These are phyloP conservation scores for Pollachius pollachius DNA, from an alignment of 2,113 vertebrate genomes.

Conservation along the genomic window DNA sequence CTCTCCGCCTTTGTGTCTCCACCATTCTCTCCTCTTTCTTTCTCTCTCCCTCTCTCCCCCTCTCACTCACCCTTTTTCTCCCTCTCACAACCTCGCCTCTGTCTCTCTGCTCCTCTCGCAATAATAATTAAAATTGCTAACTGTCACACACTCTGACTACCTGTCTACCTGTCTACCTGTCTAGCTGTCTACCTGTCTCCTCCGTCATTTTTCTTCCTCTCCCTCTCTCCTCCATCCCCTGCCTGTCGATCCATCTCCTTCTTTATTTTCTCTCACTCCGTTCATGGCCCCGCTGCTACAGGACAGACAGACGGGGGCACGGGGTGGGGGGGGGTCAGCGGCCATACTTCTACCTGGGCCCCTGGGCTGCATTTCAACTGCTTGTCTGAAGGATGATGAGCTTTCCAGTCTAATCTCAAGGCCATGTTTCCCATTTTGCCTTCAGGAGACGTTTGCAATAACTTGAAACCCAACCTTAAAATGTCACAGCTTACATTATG, in stretches of 20 bases:
- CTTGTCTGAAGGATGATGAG: conserved; percentile 38
- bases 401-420: conserved; percentile 19
- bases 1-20: too few relatives aligned
- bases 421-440: conserved; percentile 31
- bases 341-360: neutral
- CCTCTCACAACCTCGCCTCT: neutral
- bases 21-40: too few relatives aligned
- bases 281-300: neutral
- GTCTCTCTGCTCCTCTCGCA: too few relatives aligned
- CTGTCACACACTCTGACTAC: too few relatives aligned
- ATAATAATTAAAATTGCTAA: too few relatives aligned
- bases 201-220: too few relatives aligned
- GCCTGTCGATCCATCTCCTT: neutral
- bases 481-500: neutral
- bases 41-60: too few relatives aligned
- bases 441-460: neutral
- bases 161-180: too few relatives aligned
- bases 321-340: too few relatives aligned
- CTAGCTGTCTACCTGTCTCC: too few relatives aligned
- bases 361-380: conserved; percentile 36
- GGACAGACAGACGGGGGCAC: too few relatives aligned
- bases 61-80: neutral
- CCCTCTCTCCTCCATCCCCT: neutral
- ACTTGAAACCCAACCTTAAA: neutral
- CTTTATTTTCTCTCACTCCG: neutral